phyloP scores from a whole-genome alignment of 2,113 vertebrate genomes.

The Electrona antarctica region DNA sequence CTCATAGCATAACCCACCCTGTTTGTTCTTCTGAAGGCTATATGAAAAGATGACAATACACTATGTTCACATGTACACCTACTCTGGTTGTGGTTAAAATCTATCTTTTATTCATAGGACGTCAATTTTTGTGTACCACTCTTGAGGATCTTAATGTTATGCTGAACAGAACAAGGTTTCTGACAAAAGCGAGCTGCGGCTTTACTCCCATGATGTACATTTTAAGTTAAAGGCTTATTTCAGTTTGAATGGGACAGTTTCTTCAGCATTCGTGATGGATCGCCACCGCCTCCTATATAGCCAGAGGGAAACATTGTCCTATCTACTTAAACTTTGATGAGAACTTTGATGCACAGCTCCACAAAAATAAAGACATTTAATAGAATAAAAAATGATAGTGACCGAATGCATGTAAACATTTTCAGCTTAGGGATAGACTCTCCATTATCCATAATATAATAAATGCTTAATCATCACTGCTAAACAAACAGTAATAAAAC shows the following conservation, averaged over 20 bases:
- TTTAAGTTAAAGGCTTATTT: neutral
- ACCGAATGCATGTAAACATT: too few species aligned
- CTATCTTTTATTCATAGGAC: constrained; percentile 15
- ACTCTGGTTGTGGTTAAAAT: constrained; percentile 1
- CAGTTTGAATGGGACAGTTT: neutral
- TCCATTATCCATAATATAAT: too few species aligned
- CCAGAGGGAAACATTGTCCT: too few species aligned
- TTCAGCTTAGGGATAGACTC: too few species aligned
- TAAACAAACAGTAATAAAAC: too few species aligned
- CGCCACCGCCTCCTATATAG: too few species aligned
- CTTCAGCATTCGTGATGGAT: too few species aligned
- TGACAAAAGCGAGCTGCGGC: neutral
- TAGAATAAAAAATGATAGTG: too few species aligned
- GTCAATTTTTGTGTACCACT: constrained; percentile 5
- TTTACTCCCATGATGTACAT: neutral
- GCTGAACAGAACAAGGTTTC: neutral
- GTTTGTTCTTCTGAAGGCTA: constrained; percentile 3
- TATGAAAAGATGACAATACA: neutral
- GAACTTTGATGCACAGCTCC: too few species aligned
- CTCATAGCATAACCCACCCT: constrained; percentile 1
- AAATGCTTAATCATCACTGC: too few species aligned
- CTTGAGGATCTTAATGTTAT: neutral
- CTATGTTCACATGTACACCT: neutral
- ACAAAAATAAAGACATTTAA: too few species aligned
- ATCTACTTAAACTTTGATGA: too few species aligned